Conservation (phyloP, 2,113 vertebrate species). For the Tinamus guttatus region DNA sequence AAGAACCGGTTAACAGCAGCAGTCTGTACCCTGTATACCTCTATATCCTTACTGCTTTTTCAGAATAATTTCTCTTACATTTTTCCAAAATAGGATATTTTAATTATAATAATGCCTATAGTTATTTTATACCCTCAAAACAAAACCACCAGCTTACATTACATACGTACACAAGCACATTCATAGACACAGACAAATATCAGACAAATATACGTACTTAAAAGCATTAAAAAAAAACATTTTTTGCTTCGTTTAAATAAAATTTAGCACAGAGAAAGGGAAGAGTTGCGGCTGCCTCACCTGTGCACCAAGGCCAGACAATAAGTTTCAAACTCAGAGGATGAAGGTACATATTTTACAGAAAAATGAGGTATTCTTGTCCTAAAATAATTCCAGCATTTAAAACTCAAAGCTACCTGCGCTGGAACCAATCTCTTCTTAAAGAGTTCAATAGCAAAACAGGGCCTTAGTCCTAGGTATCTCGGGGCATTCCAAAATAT, state of each 20-base stretch:
- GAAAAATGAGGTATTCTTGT: background rate
- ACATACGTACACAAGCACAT: background rate
- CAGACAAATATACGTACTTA: background rate
- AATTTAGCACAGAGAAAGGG: conserved; percentile 50
- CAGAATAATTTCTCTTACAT: conserved; percentile 31
- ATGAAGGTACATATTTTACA: background rate
- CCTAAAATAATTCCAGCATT: background rate
- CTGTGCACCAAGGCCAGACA: background rate
- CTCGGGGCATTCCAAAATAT: background rate
- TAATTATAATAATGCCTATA: conserved; percentile 38
- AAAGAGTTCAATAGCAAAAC: background rate
- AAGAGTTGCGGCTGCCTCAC: background rate
- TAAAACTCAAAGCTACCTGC: background rate
- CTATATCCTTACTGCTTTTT: background rate
- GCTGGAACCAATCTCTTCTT: background rate
- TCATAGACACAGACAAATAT: background rate
- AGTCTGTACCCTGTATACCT: background rate
- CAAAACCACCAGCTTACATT: conserved; percentile 55
- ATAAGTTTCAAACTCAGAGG: background rate
- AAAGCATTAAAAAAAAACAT: conserved; percentile 39
- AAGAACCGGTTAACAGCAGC: background rate
- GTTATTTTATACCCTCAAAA: conserved; percentile 58
- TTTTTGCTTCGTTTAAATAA: conserved; percentile 58
- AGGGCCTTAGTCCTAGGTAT: fast-evolving
- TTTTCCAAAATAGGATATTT: conserved; percentile 16